Evolutionary conservation across 2,113 vertebrate species (phyloP).

Genomic region (Neogale vison): DNA sequence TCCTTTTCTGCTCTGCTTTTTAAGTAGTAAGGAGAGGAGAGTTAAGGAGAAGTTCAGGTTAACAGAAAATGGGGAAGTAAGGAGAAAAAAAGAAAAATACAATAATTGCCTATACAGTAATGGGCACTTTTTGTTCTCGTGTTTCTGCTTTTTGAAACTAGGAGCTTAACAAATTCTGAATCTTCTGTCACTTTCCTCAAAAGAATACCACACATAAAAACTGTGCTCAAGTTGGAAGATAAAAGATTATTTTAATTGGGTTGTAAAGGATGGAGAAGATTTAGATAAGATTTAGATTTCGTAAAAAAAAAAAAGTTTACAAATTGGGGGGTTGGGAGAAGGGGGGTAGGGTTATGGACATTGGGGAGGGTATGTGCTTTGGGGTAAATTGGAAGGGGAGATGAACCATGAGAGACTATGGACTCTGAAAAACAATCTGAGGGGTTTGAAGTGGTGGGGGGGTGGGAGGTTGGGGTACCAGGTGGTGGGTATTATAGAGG

Average conservation of each 20-base stretch:
- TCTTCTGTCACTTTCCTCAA: not conserved
- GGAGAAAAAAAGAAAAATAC: not conserved
- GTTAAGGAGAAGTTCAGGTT: not conserved
- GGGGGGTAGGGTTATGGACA: too few relatives aligned
- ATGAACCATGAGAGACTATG: too few relatives aligned
- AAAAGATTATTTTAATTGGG: not conserved
- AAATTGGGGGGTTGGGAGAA: too few relatives aligned
- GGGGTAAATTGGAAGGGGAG: too few relatives aligned
- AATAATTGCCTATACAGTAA: not conserved
- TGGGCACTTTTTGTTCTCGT: not conserved
- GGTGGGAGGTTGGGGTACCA: too few relatives aligned
- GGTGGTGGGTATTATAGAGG: too few relatives aligned
- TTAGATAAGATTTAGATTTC: not conserved
- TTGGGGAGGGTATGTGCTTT: too few relatives aligned
- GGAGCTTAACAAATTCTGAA: not conserved
- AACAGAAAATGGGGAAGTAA: not conserved
- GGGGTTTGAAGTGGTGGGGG: too few relatives aligned
- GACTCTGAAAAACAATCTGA: too few relatives aligned
- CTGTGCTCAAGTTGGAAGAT: not conserved
- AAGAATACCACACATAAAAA: not conserved
- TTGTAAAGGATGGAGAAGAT: not conserved
- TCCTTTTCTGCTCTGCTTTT: conserved; percentile 12
- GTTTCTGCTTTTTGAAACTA: not conserved
- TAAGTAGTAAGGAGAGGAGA: not conserved
- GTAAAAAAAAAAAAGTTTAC: not conserved